Evolutionary conservation across 2,888 invertebrate species (phyloP), one percentile per base, ranked within the genome.

Genomic region (Gari tellinella): DNA sequence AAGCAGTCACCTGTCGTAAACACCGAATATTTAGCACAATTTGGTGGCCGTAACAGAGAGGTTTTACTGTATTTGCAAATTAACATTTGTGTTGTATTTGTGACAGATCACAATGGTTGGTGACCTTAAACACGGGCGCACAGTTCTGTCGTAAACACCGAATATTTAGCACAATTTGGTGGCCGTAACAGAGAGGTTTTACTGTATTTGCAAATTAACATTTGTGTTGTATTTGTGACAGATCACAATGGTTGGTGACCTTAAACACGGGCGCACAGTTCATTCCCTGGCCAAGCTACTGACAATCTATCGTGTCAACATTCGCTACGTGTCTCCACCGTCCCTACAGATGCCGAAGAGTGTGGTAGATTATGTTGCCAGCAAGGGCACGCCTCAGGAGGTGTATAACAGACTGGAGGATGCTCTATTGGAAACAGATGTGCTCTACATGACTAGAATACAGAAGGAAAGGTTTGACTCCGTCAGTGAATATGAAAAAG

Each of bases 401-500:
- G 89, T 90, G 53, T 92, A 89, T 82, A 76, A 77, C 0, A 85
- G 85, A 31, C 93, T 99, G 77, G 97, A 98, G 91, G 95, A 96
- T 68, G 97, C 97, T 1, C 93, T 99, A 38, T 95, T 95, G 0
- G 97, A 96, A 74, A 99, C 99, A 0, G 99, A 99, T 92, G 99
- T 99, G 0, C 93, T 99, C 37, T 99, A 99, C 90, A 97, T 99
- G 96, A 99, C 99, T 0, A 94, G 99, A 83, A 98, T 99, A 85
- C 99, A 99, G 92, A 94, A 95, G 51, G 99, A 99, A 92, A 94
- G 99, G 85, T 99, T 99, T 91, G 91, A 94, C 8, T 95, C 94
- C 40, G 94, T 95, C 86, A 95, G 95, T 75, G 97, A 97, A 86
- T 99, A 99, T 91, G 94, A 96, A 72, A 94, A 95, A 94, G 97